Base-by-base conservation (phyloP, 2,888 invertebrate species). In the Microchrysa polita region DNA sequence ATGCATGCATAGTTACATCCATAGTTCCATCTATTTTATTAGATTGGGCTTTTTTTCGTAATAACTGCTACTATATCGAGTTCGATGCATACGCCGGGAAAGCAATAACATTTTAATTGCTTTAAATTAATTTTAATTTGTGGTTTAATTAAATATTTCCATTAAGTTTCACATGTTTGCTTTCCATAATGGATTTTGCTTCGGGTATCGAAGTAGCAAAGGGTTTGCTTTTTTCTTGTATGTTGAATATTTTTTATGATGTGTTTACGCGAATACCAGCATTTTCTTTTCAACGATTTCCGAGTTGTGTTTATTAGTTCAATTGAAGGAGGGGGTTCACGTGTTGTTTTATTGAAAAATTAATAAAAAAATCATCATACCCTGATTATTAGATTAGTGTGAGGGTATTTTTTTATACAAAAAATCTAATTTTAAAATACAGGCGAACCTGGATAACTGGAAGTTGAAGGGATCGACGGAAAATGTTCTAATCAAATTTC, bases 31-130 rank as follows among this genome's bases (percentile, higher is more conserved):
- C 27, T 34, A 55, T n/a, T n/a, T n/a, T n/a, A n/a, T 20, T 55
- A 55, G 22, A 20, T 55, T 55, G 55, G 20, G 55, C n/a, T n/a
- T n/a, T 20, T 55, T 20, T 16, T 55, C 55, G 55, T 55, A 55
- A 55, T 55, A n/a, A n/a, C n/a, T 10, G 42, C 16, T 40, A 42
- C 9, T 59, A n/a, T n/a, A 23, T 23, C 40, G 61, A 61, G 40
- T 34, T 34, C 61, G n/a, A 40, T 34, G 34, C 61, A n/a, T n/a
- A n/a, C n/a, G n/a, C n/a, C n/a, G 65, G 34, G 71, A 67, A 73
- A 74, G 75, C 71, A 75, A 75, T 75, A 75, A 75, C 74, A 75
- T 75, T 74, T 75, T 75, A 75, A 75, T 75, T 75, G 75, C 67
- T 72, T 72, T 75, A 75, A 75, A 75, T 75, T 75, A 75, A 75